phyloP scores from a whole-genome alignment of 2,113 vertebrate genomes.

The Okapia johnstoni region DNA sequence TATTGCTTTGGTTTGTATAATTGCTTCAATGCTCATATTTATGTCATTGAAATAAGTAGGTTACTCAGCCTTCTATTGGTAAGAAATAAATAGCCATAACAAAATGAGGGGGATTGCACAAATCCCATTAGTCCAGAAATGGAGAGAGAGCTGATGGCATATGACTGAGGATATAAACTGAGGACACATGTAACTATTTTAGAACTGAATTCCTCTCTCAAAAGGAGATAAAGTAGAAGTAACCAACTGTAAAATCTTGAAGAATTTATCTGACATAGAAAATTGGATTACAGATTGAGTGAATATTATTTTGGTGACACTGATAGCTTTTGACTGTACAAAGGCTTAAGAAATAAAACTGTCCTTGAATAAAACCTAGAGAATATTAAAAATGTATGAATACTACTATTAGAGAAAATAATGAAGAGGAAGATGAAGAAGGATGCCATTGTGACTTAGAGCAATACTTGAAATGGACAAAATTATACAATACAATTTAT shows the following conservation, averaged over 20 bases:
- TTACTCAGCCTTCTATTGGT: neutral
- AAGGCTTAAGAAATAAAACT: slow-evolving; percentile 37
- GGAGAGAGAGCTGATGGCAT: neutral
- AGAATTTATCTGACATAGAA: slow-evolving; percentile 38
- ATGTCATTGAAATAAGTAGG: neutral
- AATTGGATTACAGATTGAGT: slow-evolving; percentile 32
- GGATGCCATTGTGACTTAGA: neutral
- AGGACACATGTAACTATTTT: neutral
- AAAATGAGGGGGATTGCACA: neutral
- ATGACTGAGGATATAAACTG: neutral
- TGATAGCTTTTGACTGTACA: slow-evolving; percentile 12
- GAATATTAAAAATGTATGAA: neutral
- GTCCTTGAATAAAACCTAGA: neutral
- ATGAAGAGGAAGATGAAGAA: neutral
- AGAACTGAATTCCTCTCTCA: slow-evolving; percentile 18
- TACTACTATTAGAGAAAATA: neutral
- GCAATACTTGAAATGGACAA: neutral
- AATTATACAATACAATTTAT: neutral
- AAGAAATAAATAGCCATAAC: neutral
- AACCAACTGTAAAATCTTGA: slow-evolving; percentile 36
- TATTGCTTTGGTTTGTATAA: neutral
- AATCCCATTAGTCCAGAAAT: neutral
- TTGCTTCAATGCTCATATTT: neutral
- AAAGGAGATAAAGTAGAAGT: neutral
- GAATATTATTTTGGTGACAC: slow-evolving; percentile 10